Evolutionary conservation across 2,797 vertebrate species (phyloP), one percentile per base, ranked within the genome.

Genomic region (Pempheris klunzingeri): DNA sequence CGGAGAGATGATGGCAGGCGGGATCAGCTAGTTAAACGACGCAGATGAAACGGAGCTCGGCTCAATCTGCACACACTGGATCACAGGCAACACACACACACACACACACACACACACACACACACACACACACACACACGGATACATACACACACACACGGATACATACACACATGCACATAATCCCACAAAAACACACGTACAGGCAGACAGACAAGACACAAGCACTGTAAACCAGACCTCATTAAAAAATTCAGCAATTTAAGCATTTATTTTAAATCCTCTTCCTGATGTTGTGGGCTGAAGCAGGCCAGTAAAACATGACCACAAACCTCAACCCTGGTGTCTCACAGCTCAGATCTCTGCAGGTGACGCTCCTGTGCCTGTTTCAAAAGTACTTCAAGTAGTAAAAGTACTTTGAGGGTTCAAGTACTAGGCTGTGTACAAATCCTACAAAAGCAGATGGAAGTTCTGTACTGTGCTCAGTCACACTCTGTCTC

Each of bases 11-110:
- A 80, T 82, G 91, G 88, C 83, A 70, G 54, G 78, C 80, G 82
- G 86, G 64, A 83, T 90, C 91, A 77, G 88, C 88, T 82, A 93
- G 92, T 92, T 92, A 89, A 89, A 7, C 71, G 62, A 86, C 1
- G 1, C 36, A 0, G 67, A 88, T 88, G 85, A 78, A 87, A 91
- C 67, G 11, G 88, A 91, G 80, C 71, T 64, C 52, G 5, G 62
- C 65, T 41, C 69, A 39, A 18, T 22, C 72, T 46, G 74, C 55
- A 55, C 71, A 46, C 62, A n/a, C 58, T 28, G 50, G 22, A 64
- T 38, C 67, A 28, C 28, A 57, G 12, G 20, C 59, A 39, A 43
- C 20, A 20, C 38, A 44, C 54, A 53, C 62, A 43, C 54, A 49
- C 43, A 30, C 57, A 39, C 62, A 61, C 17, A 17, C 49, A 49